Base-by-base conservation (phyloP, 2,888 invertebrate species). In the Auanema sp. region DNA sequence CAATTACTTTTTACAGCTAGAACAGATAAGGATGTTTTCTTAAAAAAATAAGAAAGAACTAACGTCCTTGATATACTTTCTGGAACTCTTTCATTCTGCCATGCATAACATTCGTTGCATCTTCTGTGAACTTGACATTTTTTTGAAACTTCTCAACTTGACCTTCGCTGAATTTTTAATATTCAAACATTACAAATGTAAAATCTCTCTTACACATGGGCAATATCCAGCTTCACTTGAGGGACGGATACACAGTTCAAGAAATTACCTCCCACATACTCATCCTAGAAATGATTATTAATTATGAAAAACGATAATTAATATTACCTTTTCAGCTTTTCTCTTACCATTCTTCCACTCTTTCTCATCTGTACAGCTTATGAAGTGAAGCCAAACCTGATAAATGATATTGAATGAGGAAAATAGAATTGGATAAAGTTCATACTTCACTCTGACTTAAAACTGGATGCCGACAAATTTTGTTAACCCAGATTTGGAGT, bases 291-390 rank as follows among this genome's bases (percentile, higher is more conserved):
- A 5, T 33, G 33, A 33, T 33, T n/a, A n/a, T n/a, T n/a, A n/a
- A n/a, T n/a, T n/a, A n/a, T n/a, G n/a, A n/a, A n/a, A n/a, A n/a
- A n/a, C n/a, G n/a, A n/a, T n/a, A n/a, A n/a, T n/a, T n/a, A n/a
- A n/a, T n/a, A n/a, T n/a, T n/a, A 33, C 58, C 81, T 91, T 91
- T 85, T 98, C 97, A 0, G 97, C 96, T 85, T 90, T 90, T 69
- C 97, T 87, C 85, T 97, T 97, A 3, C 97, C 97, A 54, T 89
- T 89, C 86, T 98, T 98, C 97, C 97, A 98, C 76, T 91, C 89
- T 85, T 94, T 95, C 79, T 94, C 96, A 86, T 97, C 96, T 8
- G 92, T 94, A 84, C 96, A 96, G 1, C 93, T 93, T 56, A 98
- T 89, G 85, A 98, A 98, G 85, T 98, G 97, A 83, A 91, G 90